Conservation (phyloP, 2,888 invertebrate species). For the Drosophila borealis region DNA sequence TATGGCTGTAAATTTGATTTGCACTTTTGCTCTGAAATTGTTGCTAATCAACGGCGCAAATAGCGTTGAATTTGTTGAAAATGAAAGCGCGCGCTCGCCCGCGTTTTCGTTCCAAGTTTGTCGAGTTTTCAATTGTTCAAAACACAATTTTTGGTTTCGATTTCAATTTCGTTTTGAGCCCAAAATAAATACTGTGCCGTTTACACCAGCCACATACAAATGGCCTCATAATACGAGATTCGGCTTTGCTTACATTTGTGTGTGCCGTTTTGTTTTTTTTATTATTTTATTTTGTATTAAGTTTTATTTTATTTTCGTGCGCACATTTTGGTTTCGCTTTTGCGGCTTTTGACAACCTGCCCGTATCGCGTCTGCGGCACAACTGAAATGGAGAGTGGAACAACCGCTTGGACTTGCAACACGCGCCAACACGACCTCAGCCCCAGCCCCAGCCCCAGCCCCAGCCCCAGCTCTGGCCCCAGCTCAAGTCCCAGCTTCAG, state of each 20-base stretch:
- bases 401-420: conserved; percentile 54
- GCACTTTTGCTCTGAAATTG: conserved; percentile 55
- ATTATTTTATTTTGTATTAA: conserved; percentile 6
- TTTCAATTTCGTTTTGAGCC: conserved; percentile 35
- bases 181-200: conserved; percentile 6
- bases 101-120: conserved; percentile 19
- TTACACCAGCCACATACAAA: conserved; percentile 57
- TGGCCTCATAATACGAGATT: conserved; percentile 51
- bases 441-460: neutral
- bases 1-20: conserved; percentile 46
- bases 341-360: conserved; percentile 44
- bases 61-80: conserved; percentile 54
- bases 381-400: conserved; percentile 72
- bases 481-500: conserved; percentile 10
- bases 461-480: neutral
- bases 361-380: conserved; percentile 55
- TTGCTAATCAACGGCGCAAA: conserved; percentile 63
- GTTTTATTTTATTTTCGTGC: conserved; percentile 11
- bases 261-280: no score
- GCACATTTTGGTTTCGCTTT: conserved; percentile 11
- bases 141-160: conserved; percentile 20
- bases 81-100: conserved; percentile 60
- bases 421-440: conserved; percentile 42
- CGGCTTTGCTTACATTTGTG: conserved; percentile 36
- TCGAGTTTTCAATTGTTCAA: conserved; percentile 23